Base-by-base conservation (phyloP, 2,113 vertebrate genomes). In the Chionis minor region DNA sequence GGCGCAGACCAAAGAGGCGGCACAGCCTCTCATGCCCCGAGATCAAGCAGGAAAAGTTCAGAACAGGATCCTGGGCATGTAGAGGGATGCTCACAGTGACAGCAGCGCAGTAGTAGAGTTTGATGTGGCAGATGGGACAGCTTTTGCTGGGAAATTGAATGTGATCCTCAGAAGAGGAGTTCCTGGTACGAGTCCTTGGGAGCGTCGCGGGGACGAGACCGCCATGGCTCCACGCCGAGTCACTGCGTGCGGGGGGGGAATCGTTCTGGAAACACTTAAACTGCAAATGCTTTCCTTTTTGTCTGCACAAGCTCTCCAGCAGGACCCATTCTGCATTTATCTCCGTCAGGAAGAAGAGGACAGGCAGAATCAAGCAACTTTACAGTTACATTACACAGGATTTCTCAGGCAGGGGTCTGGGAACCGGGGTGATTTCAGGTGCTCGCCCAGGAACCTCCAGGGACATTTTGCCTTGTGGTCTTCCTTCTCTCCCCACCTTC, bases 211-310 rank as follows among this genome's bases (percentile, higher is more conserved):
- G 73, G 66, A 66, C 8, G 23, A 26, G 87, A 23, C 20, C 2
- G 2, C 40, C 3, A 6, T 3, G 1, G 69, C 49, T 72, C 75
- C 58, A 14, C 1, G 0, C 13, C 1, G 3, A 17, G 11, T 33
- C 66, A 13, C 35, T 10, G 49, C 2, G 2, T 83, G 6, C 79
- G 3, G 75, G 33, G 13, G 13, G 38, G 84, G 72, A 55, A 45
- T 23, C 5, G 0, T 5, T 42, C 75, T 38, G 72, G 30, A 52
- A 74, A 55, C 9, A 14, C 47, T 79, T 35, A 24, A 20, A 4
- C 14, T 10, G 0, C 4, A 38, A 51, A 58, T 8, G 15, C 19
- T 8, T 67, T 24, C 66, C 44, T 52, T 65, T 16, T 32, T 54
- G 21, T 10, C 77, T 71, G 72, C 63, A 42, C 12, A 17, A 73